Base-by-base conservation (phyloP, 2,797 vertebrate species). In the Sylvia borin region DNA sequence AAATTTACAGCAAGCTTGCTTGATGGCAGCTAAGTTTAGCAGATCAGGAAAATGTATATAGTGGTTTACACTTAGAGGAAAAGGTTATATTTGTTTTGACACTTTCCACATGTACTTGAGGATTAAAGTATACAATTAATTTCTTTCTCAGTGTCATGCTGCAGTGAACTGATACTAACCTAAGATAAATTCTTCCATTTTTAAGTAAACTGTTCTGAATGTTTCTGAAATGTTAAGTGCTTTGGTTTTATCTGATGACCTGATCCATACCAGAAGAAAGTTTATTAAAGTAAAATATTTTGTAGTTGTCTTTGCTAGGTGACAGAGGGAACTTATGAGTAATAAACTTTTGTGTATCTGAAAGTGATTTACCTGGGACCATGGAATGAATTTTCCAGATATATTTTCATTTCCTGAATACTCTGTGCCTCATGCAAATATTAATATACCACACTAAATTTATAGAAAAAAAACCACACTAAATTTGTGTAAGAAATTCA, bases 371-470 rank as follows among this genome's bases (percentile, higher is more conserved):
- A 51, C 91, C 71, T 72, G 66, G 67, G 76, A 88, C 70, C 13
- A 0, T 78, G 74, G 65, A 95, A 81, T 95, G 38, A 87, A 73
- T 94, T 96, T 96, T 91, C 79, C 92, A 90, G 70, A 73, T 91
- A 43, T 10, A 4, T 80, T 93, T 94, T 95, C n/a, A 89, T 85
- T 95, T 94, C 86, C 91, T 80, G 78, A 77, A 25, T 76, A 36
- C 27, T 58, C 0, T 54, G 20, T 73, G 20, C 57, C 75, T 84
- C 43, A 16, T 71, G 67, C 80, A 87, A 90, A 85, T 94, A 86
- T 47, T 92, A 61, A 32, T 71, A 38, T 42, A 38, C 36, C 47
- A 50, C 62, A 54, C 43, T 73, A 45, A 75, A 83, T 81, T 77
- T 85, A 10, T 54, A 34, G 68, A 5, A 62, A 75, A 79, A 78